Base-by-base conservation (phyloP, 2,888 invertebrate species). In the Drosophila peninsularis region DNA sequence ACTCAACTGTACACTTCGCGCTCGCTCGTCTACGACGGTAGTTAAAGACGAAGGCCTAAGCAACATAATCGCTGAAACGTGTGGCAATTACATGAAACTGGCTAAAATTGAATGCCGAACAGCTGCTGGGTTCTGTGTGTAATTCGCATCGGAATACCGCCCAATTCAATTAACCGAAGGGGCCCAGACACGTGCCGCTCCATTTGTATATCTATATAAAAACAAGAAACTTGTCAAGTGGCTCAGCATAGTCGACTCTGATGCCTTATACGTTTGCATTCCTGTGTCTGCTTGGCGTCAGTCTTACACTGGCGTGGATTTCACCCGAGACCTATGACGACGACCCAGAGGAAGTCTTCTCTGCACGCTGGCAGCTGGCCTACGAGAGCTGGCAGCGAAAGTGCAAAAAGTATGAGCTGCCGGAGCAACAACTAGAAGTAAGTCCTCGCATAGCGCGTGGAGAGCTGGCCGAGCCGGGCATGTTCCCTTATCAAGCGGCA, bases 401-500 rank as follows among this genome's bases (percentile, higher is more conserved):
- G n/a, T 86, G 86, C 30, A 63, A 47, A 9, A 55, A 72, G 11
- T 82, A 70, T 10, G 54, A 69, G 6, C 21, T 13, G 32, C 21
- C 49, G 5, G 14, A 24, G 13, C 52, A 27, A 34, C 47, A n/a
- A 32, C 50, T 13, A 14, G 34, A 54, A 30, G 54, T 63, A 3
- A 56, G 32, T 37, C 80, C 73, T 24, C 90, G 91, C 49, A 91
- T 92, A 4, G 83, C 91, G 2, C 87, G 90, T n/a, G 92, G 92
- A 5, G 56, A 83, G 5, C 56, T 89, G 45, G 91, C 91, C 4
- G 77, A 80, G n/a, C 67, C 79, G 30, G 80, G 88, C 41, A 89
- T 90, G 78, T 91, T 91, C 64, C 91, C 92, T 1, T 90, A 90
- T 57, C 87, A 91, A 60, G 91, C 83, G 24, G 92, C 90, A 6